A percentile compares a stretch with the other conserved stretches of the same genome.
Conservation (phyloP, 1,140 invertebrate genomes). For the Drosophila navojoa region DNA sequence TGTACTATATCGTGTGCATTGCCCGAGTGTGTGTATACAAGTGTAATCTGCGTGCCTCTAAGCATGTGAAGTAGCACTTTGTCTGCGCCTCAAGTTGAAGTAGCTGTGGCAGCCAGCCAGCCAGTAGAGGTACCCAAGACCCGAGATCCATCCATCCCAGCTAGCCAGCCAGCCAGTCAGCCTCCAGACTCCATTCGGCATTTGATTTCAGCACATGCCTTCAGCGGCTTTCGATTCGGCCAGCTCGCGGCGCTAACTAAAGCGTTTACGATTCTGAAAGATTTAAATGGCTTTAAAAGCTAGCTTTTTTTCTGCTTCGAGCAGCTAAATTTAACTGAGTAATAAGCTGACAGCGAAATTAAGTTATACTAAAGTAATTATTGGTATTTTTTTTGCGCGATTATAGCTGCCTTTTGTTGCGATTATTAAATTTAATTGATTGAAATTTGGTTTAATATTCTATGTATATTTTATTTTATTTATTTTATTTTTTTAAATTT, state of each 20-base stretch:
- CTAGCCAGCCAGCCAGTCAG: conserved; percentile 4
- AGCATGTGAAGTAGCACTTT: conserved; percentile 76
- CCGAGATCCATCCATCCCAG: conserved; percentile 5
- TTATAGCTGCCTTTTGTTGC: too few species aligned
- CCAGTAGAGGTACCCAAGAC: neutral
- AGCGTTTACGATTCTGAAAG: neutral
- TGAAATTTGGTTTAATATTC: too few species aligned
- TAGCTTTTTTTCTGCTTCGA: too few species aligned
- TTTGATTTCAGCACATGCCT: conserved; percentile 26
- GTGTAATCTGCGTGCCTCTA: conserved; percentile 64
- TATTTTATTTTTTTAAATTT: too few species aligned
- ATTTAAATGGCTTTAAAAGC: neutral
- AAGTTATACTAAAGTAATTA: too few species aligned
- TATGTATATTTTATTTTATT: too few species aligned
- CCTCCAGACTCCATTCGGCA: conserved; percentile 18
- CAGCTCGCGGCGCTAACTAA: conserved; percentile 10
- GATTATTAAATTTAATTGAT: too few species aligned
- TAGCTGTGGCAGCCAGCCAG: conserved; percentile 43
- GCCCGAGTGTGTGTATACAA: conserved; percentile 42
- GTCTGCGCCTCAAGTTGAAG: conserved; percentile 66
- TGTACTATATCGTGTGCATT: conserved; percentile 16
- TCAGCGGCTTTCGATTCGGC: neutral
- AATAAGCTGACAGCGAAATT: too few species aligned
- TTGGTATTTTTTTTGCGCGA: too few species aligned
- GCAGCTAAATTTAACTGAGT: too few species aligned